Base-by-base conservation (phyloP, 2,888 invertebrate species). In the Sialis fuliginosa region DNA sequence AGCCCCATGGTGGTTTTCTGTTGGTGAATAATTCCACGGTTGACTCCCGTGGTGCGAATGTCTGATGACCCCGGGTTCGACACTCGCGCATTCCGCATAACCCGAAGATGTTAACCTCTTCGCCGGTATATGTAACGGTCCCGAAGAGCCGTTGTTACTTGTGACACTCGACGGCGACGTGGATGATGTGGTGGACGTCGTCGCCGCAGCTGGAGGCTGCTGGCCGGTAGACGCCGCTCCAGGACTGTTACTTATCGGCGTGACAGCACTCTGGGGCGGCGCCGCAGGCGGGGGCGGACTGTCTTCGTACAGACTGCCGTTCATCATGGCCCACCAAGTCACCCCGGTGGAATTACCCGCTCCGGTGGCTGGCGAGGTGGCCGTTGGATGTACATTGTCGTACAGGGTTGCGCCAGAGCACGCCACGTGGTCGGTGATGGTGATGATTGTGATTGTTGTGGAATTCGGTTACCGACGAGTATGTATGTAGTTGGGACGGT, bases 61-160 rank as follows among this genome's bases (percentile, higher is more conserved):
- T 54, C 84, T 70, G 59, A 84, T 84, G 58, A 85, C 85, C 40
- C 82, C 78, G 45, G 77, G 75, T 59, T 75, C 75, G 49, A 73
- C 72, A 53, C 71, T 35, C 58, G 46, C 62, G 57, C 60, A 68
- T 54, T 62, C 67, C 52, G 70, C 74, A 61, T 71, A 81, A 55
- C 67, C 71, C 52, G 58, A 65, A 48, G 73, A 64, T 31, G 69
- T 67, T 49, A 74, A 68, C 60, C 88, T 74, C 68, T 90, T 89
- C 60, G 89, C 89, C 54, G 89, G 90, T 68, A 90, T 89, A 71
- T 90, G 89, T 52, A 90, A 72, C 50, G 83, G 82, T 52, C 85
- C 86, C 56, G 63, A 64, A 62, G 77, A 79, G 61, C 79, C 73
- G 63, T 74, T 74, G 60, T 72, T 74, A 57, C 73, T 72, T 56